A percentile compares a stretch with the other conserved stretches of the same genome.
These are phyloP conservation scores for Campopleginae sp. DNA, from an alignment of 2,888 invertebrate species.

Conservation along the genomic window DNA sequence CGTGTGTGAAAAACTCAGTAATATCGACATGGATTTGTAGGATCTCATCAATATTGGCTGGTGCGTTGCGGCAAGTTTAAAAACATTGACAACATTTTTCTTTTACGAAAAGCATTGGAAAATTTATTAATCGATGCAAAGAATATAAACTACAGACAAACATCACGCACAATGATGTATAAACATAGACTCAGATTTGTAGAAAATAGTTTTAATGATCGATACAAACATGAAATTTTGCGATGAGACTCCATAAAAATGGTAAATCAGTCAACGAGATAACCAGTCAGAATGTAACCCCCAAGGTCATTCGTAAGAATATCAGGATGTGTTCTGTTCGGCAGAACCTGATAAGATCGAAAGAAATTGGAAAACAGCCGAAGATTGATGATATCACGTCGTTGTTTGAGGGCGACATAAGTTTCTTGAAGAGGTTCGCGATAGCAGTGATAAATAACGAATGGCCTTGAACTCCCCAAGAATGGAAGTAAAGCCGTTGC, in stretches of 20 bases:
- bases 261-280: slow-evolving; percentile 75
- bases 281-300: slow-evolving; percentile 94
- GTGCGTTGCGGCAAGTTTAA: neutral
- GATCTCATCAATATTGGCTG: neutral
- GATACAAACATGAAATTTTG: slow-evolving; percentile 39
- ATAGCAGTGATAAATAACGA: slow-evolving; percentile 93
- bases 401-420: slow-evolving; percentile 91
- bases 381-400: slow-evolving; percentile 90
- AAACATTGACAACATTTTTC: neutral
- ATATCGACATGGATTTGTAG: neutral
- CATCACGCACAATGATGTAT: neutral
- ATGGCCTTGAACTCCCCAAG: slow-evolving; percentile 92
- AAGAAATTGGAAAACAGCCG: slow-evolving; percentile 94
- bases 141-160: neutral
- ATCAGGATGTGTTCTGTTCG: slow-evolving; percentile 97
- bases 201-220: slow-evolving; percentile 56
- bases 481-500: slow-evolving; percentile 91
- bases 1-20: neutral
- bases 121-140: neutral
- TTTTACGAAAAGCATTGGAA: neutral
- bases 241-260: slow-evolving; percentile 37
- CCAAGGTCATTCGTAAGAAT: slow-evolving; percentile 95
- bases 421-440: slow-evolving; percentile 94
- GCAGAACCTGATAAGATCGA: slow-evolving; percentile 95
- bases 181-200: neutral